Evolutionary conservation across 1,140 invertebrate species (phyloP).

Genomic region (Drosophila sucinea): DNA sequence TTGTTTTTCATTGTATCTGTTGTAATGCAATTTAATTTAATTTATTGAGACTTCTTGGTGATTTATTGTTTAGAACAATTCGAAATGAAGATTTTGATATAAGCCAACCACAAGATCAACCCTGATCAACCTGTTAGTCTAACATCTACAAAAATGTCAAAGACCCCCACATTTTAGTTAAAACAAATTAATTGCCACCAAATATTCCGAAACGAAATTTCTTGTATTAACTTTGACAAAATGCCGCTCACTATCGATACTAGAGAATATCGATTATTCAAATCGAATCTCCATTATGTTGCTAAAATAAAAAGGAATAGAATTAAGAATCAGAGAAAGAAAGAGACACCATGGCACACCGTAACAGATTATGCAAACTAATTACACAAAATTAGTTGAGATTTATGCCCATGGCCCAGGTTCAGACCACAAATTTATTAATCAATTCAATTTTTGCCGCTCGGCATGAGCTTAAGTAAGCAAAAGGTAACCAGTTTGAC

Average conservation of each 20-base stretch:
- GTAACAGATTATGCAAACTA: constrained; percentile 81
- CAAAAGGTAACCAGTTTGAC: constrained; percentile 58
- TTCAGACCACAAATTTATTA: constrained; percentile 58
- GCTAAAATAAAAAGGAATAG: constrained; percentile 30
- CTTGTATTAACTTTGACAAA: constrained; percentile 32
- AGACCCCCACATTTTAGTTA: constrained; percentile 36
- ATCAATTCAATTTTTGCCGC: constrained; percentile 75
- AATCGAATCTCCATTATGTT: constrained; percentile 60
- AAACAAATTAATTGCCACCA: constrained; percentile 33
- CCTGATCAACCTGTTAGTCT: neutral
- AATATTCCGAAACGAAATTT: constrained; percentile 1
- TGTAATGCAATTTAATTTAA: constrained; percentile 66
- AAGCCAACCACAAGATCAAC: constrained; percentile 38
- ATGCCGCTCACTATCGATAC: constrained; percentile 66
- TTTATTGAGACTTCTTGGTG: constrained; percentile 58
- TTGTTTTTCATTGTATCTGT: constrained; percentile 55
- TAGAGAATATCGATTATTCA: constrained; percentile 69
- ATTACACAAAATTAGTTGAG: constrained; percentile 79
- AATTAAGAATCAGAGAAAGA: constrained; percentile 34
- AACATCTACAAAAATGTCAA: constrained; percentile 31
- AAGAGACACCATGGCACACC: constrained; percentile 36
- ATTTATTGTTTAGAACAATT: constrained; percentile 56
- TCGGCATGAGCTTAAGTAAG: constrained; percentile 49
- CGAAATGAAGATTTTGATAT: constrained; percentile 69
- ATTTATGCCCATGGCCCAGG: constrained; percentile 65